Evolutionary conservation across 1,140 invertebrate genomes (phyloP), one percentile per base, ranked within the genome.

Genomic region (Pseudomyrmex gracilis): DNA sequence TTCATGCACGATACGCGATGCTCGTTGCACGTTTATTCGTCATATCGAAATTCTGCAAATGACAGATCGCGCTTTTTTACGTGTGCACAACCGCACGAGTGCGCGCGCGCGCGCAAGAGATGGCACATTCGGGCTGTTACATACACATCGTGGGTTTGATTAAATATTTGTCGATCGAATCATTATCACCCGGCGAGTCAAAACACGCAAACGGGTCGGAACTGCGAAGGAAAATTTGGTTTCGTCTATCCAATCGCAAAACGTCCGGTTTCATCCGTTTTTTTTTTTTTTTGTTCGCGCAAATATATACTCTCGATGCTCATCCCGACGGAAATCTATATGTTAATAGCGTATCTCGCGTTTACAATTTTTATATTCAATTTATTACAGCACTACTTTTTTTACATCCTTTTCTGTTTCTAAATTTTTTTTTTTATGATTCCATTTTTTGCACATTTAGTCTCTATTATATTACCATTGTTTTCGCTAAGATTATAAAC

Each of bases 121-220:
- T 58, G 66, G 55, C 43, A 71, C 45, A 34, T 34, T 22, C 12
- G 22, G 47, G 43, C 3, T 45, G 63, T 47, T 34, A 34, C 34
- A 34, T 34, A 34, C 34, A 34, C 34, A 53, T 17, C 22, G 24
- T 34, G 58, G 13, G 49, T 49, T 17, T 53, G 76, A 71, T 71
- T 80, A 80, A 80, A 80, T 80, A 71, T 80, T 80, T 80, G 43
- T 20, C 66, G n/a, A 80, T 58, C 53, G 66, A 24, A 76, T 53
- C 24, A 80, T 80, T 24, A 57, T 20, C 53, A 70, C 43, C 34
- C 66, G n/a, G 3, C 24, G 45, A 57, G n/a, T 17, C 53, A 15
- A 22, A 55, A 77, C 12, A 47, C 13, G 51, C 47, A 47, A 55
- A 58, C 34, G 13, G 22, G 3, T 13, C 55, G 17, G 51, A 12